Evolutionary conservation across 2,113 vertebrate genomes (phyloP).

Genomic region (Oryzias melastigma): DNA sequence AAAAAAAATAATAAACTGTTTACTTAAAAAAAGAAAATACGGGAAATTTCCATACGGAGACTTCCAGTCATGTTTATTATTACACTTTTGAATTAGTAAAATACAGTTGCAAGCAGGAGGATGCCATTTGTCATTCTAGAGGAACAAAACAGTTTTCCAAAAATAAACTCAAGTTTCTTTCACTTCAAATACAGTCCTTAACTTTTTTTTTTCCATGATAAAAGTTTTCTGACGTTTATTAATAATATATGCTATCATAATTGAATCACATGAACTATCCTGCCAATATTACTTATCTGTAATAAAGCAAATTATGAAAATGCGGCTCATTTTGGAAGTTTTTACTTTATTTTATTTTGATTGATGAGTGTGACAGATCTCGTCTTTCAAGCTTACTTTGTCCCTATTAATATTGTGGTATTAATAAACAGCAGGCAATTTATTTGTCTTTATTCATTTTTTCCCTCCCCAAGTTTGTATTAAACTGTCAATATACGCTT

Average conservation of each 20-base stretch:
- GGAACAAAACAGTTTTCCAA: background rate
- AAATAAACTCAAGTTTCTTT: background rate
- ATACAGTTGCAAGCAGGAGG: too few relatives aligned
- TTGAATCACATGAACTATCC: background rate
- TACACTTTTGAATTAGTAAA: too few relatives aligned
- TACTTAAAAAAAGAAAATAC: too few relatives aligned
- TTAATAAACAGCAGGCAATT: conserved; percentile 12
- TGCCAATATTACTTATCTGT: conserved; percentile 39
- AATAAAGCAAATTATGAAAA: conserved; percentile 31
- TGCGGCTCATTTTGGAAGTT: conserved; percentile 18
- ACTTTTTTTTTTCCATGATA: background rate
- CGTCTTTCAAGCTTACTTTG: conserved; percentile 5
- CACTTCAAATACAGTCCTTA: background rate
- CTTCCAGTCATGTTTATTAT: too few relatives aligned
- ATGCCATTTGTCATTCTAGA: too few relatives aligned
- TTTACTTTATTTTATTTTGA: conserved; percentile 37
- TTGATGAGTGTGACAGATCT: conserved; percentile 37
- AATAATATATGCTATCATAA: conserved; percentile 6
- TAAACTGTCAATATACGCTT: conserved; percentile 32
- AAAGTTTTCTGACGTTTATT: conserved; percentile 16
- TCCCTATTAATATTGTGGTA: conserved; percentile 25
- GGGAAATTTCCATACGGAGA: too few relatives aligned
- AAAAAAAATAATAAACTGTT: too few relatives aligned
- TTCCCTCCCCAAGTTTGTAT: conserved; percentile 25
- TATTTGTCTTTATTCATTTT: conserved; percentile 34